phyloP scores from a whole-genome alignment of 92 coral and sea anemone species.

The Palythoa heliodiscus region DNA sequence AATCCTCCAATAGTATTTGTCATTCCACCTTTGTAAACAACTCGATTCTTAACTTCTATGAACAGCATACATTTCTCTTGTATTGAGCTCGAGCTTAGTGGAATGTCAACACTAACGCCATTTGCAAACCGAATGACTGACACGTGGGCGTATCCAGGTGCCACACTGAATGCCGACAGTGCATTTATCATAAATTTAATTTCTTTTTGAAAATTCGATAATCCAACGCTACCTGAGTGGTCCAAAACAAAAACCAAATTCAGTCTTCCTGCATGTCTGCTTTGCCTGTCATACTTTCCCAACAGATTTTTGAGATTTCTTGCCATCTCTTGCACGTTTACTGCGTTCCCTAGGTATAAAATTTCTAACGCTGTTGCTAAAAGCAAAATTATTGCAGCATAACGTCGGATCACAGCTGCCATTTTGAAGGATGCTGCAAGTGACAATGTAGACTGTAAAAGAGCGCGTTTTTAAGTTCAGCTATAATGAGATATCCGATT shows the following conservation, averaged over 20 bases:
- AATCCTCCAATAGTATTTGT: neutral
- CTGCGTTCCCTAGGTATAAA: too few species aligned
- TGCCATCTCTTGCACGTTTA: too few species aligned
- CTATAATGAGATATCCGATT: too few species aligned
- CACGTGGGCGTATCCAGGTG: neutral
- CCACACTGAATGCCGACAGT: neutral
- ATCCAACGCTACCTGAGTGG: neutral
- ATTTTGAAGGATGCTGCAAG: too few species aligned
- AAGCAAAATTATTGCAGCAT: too few species aligned
- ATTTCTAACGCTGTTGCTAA: too few species aligned
- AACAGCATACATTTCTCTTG: constrained; percentile 1
- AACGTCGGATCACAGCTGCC: too few species aligned
- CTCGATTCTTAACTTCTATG: neutral
- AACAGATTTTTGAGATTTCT: too few species aligned
- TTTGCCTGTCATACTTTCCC: too few species aligned
- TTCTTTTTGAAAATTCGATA: neutral
- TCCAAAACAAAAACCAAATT: constrained; percentile 10
- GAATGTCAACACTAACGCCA: neutral
- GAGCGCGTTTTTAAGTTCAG: too few species aligned
- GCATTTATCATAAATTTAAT: neutral
- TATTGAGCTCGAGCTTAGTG: neutral
- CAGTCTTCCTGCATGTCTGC: neutral
- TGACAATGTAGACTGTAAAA: too few species aligned
- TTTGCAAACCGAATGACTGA: constrained; percentile 6
- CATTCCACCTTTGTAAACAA: neutral